Base-by-base conservation (phyloP, 2,888 invertebrate genomes). In the Dicranocentrus wangi region DNA sequence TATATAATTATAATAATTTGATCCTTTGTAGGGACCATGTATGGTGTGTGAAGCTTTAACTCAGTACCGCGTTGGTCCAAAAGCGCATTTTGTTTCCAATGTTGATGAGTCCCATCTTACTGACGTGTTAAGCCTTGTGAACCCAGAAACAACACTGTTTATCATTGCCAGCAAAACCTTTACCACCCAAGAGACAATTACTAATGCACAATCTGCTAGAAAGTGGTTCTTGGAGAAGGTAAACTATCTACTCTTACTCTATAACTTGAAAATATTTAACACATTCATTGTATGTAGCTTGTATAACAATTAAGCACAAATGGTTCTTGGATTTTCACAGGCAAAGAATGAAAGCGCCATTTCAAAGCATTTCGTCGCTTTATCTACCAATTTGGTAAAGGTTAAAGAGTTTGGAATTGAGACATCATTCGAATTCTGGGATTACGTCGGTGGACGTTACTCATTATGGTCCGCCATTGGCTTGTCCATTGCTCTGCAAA, bases 371-470 rank as follows among this genome's bases (percentile, higher is more conserved):
- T 99, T 99, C 89, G 98, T 99, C 1, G 99, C 99, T 10, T 90
- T 99, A 15, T 99, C 99, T 2, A 99, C 99, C 0, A 99, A 99
- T 89, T 93, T 91, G 23, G 91, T 93, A 85, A 97, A 98, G 89
- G 99, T 98, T n/a, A 94, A 93, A 23, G 97, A 94, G 42, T 99
- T 99, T 90, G 99, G 99, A 17, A 99, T 99, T 87, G 95, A 98
- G 89, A 99, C 99, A 88, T 99, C 99, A 98, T 99, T 99, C 90
- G 98, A 95, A 23, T 99, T 99, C 90, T 99, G 99, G 99, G 99
- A 99, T 90, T 99, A 99, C 98, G 99, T 99, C 58, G 99, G 99
- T 42, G 99, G 99, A 87, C 93, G 99, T 88, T 96, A 92, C 88
- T 99, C 99, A 0, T 90, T 99, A 10, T 99, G 99, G 99, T 99